A percentile compares a stretch with the other conserved stretches of the same genome.
Conservation (phyloP, 1,140 invertebrate species). For the Orussus abietinus region DNA sequence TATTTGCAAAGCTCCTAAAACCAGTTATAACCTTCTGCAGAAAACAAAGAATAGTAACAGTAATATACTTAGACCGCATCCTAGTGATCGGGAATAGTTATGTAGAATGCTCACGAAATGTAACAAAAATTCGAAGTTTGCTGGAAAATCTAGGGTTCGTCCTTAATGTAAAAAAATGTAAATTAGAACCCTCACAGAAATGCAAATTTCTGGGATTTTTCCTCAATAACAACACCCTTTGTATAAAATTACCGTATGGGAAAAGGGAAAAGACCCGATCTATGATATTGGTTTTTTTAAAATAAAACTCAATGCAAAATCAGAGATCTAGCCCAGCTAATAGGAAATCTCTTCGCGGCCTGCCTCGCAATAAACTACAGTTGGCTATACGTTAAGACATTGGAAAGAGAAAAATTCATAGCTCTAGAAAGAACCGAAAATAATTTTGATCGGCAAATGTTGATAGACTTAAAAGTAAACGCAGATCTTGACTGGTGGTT, state of each 20-base stretch:
- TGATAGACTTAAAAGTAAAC: background rate
- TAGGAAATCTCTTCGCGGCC: conserved; percentile 26
- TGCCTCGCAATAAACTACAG: conserved; percentile 25
- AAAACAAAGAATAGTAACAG: conserved; percentile 5
- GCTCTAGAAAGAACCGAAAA: conserved; percentile 2
- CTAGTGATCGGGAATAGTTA: background rate
- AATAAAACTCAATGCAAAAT: conserved; percentile 18
- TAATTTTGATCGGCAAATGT: conserved; percentile 4
- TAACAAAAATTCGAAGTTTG: conserved; percentile 5
- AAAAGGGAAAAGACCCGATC: conserved; percentile 12
- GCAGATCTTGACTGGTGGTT: conserved; percentile 3
- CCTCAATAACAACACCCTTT: conserved; percentile 22
- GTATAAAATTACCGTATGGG: conserved; percentile 8
- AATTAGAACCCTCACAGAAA: conserved; percentile 9
- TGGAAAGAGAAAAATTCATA: conserved; percentile 17
- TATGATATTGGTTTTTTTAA: conserved; percentile 11
- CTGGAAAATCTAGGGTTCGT: conserved; percentile 23
- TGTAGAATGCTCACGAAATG: background rate
- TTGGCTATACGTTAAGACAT: conserved; percentile 11
- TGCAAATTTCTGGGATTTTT: conserved; percentile 27
- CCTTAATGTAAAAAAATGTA: too few species aligned
- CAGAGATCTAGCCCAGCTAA: conserved; percentile 21
- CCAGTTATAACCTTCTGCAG: conserved; percentile 12
- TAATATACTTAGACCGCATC: background rate
- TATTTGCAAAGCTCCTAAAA: conserved; percentile 22